Evolutionary conservation across 2,113 vertebrate species (phyloP), one percentile per base, ranked within the genome.

Genomic region (Neotoma lepida): DNA sequence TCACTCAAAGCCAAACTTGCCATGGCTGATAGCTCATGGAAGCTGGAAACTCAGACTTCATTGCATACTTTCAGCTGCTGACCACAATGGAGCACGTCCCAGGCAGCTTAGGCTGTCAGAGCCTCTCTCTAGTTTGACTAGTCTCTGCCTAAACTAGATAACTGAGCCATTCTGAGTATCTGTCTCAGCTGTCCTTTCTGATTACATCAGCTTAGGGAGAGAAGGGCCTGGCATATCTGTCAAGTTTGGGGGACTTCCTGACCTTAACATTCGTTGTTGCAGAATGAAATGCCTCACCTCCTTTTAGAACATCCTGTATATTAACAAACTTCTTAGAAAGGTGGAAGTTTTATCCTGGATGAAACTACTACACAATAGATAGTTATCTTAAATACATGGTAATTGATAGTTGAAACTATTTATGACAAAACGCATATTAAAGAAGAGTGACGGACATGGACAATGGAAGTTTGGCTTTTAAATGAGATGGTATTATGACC

Each of bases 361-460:
- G 46, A 77, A 51, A 78, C 46, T 78, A 35, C 15, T 78, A 10
- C 46, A 78, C 30, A 35, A 51, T 17, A 49, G 44, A 20, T 20
- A n/a, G 7, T 54, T 80, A 90, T 68, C 24, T 84, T 91, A 88
- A 89, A 78, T 92, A 41, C 64, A 70, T 82, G 39, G 66, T 73
- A 80, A 73, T 63, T 77, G 20, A 41, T 33, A 89, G 12, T 63
- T 14, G 22, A 24, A 81, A 10, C 6, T 64, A 30, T 17, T 82
- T 87, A 88, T n/a, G 26, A 68, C 56, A 71, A 71, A 94, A 68
- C 3, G 46, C 54, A 14, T n/a, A 17, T 85, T 93, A 30, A 66
- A 78, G 41, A 30, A 1, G 1, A 90, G 18, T 73, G 61, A 35
- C 88, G 63, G 63, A 22, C 56, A 35, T 64, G 39, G 13, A n/a